A percentile compares a stretch with the other conserved stretches of the same genome.
These are phyloP conservation scores for Hedya salicella DNA, from an alignment of 2,888 invertebrate species.

Conservation along the genomic window DNA sequence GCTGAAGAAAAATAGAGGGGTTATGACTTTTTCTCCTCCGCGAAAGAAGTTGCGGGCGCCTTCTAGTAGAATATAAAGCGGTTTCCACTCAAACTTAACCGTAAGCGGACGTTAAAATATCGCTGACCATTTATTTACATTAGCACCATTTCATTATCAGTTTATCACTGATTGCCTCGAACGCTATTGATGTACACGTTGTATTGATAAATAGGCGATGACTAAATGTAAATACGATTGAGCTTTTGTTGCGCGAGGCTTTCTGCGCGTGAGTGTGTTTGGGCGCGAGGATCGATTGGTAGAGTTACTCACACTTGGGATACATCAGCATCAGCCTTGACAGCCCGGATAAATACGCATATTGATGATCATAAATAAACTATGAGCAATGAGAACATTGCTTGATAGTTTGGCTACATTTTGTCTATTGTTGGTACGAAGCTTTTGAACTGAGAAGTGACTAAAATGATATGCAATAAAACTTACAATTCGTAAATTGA, in stretches of 20 bases:
- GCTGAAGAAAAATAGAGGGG: too few species aligned
- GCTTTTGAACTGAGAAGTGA: too few species aligned
- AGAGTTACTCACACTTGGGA: slow-evolving; percentile 44
- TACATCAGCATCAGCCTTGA: slow-evolving; percentile 48
- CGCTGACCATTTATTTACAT: slow-evolving; percentile 82
- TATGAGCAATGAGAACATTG: slow-evolving; percentile 54
- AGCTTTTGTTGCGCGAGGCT: slow-evolving; percentile 63
- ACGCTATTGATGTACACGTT: slow-evolving; percentile 67
- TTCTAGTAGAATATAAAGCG: slow-evolving; percentile 45
- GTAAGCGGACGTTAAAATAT: slow-evolving; percentile 75
- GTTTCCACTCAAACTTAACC: slow-evolving; percentile 54
- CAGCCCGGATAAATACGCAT: slow-evolving; percentile 55
- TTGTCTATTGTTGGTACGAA: neutral
- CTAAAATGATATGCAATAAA: too few species aligned
- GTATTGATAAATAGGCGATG: slow-evolving; percentile 74
- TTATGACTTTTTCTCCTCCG: too few species aligned
- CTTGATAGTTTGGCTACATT: slow-evolving; percentile 28
- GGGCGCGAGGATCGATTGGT: slow-evolving; percentile 56
- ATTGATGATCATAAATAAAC: slow-evolving; percentile 48
- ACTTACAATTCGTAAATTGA: neutral
- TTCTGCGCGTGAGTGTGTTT: slow-evolving; percentile 57
- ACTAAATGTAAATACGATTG: slow-evolving; percentile 79
- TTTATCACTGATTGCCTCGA: slow-evolving; percentile 80
- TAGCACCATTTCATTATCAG: slow-evolving; percentile 82
- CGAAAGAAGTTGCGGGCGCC: neutral